phyloP scores from a whole-genome alignment of 2,113 vertebrate genomes.

The Empidonax alnorum region DNA sequence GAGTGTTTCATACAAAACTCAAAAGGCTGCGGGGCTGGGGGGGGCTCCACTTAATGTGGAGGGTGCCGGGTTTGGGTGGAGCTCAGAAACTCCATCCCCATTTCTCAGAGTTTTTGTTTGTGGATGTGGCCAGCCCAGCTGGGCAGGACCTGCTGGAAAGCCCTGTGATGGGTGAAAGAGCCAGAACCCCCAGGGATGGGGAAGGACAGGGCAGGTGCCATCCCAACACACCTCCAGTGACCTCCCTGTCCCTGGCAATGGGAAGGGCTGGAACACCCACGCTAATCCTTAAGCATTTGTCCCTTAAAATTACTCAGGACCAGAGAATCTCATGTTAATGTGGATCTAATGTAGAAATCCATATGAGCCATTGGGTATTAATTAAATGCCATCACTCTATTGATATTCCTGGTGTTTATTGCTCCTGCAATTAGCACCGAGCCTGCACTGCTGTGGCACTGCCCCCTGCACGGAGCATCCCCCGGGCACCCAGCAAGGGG shows the following conservation, averaged over 20 bases:
- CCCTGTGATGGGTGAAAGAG: background rate
- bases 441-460: background rate
- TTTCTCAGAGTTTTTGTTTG: background rate
- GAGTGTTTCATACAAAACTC: constrained; percentile 1
- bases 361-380: constrained; percentile 63
- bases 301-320: constrained; percentile 7
- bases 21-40: background rate
- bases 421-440: constrained; percentile 19
- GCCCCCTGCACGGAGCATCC: background rate
- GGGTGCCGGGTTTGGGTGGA: background rate
- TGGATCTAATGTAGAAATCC: constrained; percentile 66
- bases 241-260: background rate
- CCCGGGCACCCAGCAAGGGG: background rate
- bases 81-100: background rate
- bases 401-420: constrained; percentile 30
- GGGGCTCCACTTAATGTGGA: background rate
- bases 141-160: background rate
- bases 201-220: background rate
- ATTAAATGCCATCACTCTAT: constrained; percentile 56
- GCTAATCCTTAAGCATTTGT: background rate
- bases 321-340: constrained; percentile 50
- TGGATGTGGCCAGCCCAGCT: background rate
- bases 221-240: background rate
- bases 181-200: background rate
- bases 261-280: background rate